Conservation (phyloP, 2,113 vertebrate species). For the Zosterops borbonicus region DNA sequence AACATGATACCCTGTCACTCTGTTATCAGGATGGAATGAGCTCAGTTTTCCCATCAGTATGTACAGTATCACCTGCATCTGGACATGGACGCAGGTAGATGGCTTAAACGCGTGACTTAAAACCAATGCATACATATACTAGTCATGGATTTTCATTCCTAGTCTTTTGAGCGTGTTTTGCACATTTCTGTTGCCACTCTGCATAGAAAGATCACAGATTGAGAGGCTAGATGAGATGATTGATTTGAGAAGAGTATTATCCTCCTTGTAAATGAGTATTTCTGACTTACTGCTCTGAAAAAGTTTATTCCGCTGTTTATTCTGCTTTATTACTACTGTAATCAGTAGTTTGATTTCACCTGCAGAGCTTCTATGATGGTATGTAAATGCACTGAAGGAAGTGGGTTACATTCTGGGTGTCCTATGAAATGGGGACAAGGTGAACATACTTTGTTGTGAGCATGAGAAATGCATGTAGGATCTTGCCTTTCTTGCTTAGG, state of each 20-base stretch:
- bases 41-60: background rate
- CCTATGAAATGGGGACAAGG: background rate
- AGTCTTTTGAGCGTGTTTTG: background rate
- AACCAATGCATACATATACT: accelerated
- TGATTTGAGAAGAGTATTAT: background rate
- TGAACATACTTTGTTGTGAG: background rate
- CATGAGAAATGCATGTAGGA: background rate
- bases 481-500: background rate
- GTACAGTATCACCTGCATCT: background rate
- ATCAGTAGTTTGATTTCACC: background rate
- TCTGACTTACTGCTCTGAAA: background rate
- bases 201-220: background rate
- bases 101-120: background rate
- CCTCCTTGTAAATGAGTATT: background rate
- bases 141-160: background rate
- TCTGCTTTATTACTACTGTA: background rate
- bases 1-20: background rate
- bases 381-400: background rate
- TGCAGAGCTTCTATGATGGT: background rate
- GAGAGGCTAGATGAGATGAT: background rate
- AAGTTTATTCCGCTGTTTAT: background rate
- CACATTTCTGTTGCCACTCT: background rate
- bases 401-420: background rate
- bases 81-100: background rate
- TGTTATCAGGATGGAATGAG: background rate